Evolutionary conservation across 1,140 invertebrate species (phyloP), one percentile per base, ranked within the genome.

Genomic region (Lutraria rhynchaena): DNA sequence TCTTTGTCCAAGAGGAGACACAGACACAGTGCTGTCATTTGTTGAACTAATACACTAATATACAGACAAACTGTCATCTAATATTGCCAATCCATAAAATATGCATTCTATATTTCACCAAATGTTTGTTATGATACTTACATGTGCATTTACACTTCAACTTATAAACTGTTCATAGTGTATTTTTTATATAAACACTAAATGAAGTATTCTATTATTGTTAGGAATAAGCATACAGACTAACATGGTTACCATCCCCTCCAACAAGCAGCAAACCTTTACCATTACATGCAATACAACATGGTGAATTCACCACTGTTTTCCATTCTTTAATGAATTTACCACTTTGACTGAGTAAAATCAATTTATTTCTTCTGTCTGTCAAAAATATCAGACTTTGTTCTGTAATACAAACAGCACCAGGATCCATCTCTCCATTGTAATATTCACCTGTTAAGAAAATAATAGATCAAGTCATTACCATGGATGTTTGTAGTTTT

Each of bases 321-420:
- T 27, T 41, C 71, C 71, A 74, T 24, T 74, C 53, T 24, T 41
- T 58, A 17, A 74, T 41, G 22, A 58, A 60, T 24, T 41, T 33
- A 13, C 49, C 71, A 11, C 17, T 27, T 41, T 53, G 13, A 22
- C 15, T 41, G 3, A 74, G 53, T 3, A 58, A n/a, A 9, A 74
- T 58, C 19, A 74, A 17, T 9, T 41, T 58, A 49, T 74, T 60
- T 22, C 22, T 44, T n/a, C n/a, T 41, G 53, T 74, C 71, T 0
- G 71, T 74, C 53, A 74, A 53, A 41, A 74, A 60, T 17, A 74
- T 74, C 9, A 41, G 13, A 24, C 60, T 33, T 13, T 60, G n/a
- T 37, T 74, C 53, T 27, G 53, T 60, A 22, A 74, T 74, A 37
- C 71, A 74, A 27, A 58, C 35, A 22, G 24, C 17, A 27, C 71